Evolutionary conservation across 2,113 vertebrate genomes (phyloP).

Genomic region (Brienomyrus brachyistius): DNA sequence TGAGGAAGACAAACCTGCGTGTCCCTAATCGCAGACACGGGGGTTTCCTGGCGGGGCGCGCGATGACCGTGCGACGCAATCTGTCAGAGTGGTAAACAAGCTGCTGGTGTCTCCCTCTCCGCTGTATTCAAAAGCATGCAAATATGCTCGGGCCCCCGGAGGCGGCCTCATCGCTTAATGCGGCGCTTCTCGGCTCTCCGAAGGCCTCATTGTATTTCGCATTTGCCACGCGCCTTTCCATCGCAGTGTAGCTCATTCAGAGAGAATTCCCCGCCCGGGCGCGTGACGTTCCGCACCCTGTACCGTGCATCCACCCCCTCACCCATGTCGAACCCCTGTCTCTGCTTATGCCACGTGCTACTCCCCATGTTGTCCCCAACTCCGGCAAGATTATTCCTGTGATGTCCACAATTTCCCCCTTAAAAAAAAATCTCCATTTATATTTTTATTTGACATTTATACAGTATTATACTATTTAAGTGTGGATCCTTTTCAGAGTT

Average conservation of each 20-base stretch:
- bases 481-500: neutral
- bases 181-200: neutral
- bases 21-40: constrained; percentile 41
- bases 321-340: neutral
- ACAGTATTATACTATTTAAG: neutral
- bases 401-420: neutral
- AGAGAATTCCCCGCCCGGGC: neutral
- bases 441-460: neutral
- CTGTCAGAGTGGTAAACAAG: neutral
- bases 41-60: neutral
- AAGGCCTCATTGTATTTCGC: constrained; percentile 6
- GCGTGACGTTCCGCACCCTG: neutral
- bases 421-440: neutral
- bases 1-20: constrained; percentile 38
- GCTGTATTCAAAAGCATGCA: neutral
- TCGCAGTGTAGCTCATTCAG: neutral
- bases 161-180: neutral
- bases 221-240: constrained; percentile 1
- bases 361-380: neutral
- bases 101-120: constrained; percentile 30
- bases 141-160: neutral
- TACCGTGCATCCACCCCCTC: neutral
- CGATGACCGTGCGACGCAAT: neutral
- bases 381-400: neutral
- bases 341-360: neutral